Evolutionary conservation across 2,113 vertebrate species (phyloP).

Genomic region (Abramis brama): DNA sequence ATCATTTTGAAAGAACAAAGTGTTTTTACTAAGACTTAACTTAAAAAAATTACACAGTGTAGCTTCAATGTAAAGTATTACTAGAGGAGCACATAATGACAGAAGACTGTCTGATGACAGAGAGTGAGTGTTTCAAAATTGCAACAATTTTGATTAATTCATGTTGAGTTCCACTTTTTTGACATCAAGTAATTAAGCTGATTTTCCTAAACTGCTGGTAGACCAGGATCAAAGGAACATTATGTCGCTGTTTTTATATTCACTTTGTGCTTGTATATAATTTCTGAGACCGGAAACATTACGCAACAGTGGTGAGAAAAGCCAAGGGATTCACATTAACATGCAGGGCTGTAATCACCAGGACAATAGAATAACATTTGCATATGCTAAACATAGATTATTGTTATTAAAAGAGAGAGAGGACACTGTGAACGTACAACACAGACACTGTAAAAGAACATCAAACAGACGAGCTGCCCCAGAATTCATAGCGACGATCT

Average conservation of each 20-base stretch:
- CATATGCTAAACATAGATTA: conserved; percentile 25
- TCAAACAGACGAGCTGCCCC: conserved; percentile 21
- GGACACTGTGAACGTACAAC: background rate
- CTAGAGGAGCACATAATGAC: background rate
- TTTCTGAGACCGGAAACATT: conserved; percentile 14
- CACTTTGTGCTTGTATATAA: background rate
- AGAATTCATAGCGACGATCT: background rate
- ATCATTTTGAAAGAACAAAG: too few species aligned
- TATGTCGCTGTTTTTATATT: background rate
- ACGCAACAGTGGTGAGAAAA: background rate
- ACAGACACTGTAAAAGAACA: background rate
- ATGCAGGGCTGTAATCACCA: background rate
- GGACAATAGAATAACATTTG: conserved; percentile 29
- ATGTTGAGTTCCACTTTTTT: background rate
- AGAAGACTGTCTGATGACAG: background rate
- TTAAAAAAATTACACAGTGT: too few species aligned
- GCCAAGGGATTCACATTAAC: conserved; percentile 21
- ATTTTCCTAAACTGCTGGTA: conserved; percentile 5
- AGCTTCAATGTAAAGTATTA: too few species aligned
- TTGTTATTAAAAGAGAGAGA: conserved; percentile 20
- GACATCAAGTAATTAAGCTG: background rate
- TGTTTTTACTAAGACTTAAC: too few species aligned
- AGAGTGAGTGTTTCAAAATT: background rate
- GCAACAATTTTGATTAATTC: background rate
- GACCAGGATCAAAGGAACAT: conserved; percentile 18